Evolutionary conservation across 2,888 invertebrate genomes (phyloP).

Genomic region (Drosophila mulleri): DNA sequence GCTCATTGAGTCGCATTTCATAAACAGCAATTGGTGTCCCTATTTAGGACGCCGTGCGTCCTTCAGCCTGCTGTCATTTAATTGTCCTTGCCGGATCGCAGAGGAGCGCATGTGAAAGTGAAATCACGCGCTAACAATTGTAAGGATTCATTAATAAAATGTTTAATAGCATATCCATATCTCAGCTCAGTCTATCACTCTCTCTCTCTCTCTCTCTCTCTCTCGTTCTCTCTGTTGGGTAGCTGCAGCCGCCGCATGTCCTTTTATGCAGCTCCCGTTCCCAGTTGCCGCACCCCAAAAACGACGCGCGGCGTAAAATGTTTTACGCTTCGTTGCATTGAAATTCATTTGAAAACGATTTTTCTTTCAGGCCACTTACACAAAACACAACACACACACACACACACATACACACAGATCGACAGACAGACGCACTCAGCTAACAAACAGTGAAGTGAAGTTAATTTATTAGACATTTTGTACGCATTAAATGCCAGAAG

Average conservation of each 20-base stretch:
- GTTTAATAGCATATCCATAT: conserved; percentile 76
- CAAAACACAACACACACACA: conserved; percentile 66
- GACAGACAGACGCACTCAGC: conserved; percentile 31
- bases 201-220: conserved; percentile 16
- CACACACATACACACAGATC: conserved; percentile 22
- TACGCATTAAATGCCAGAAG: conserved; percentile 77
- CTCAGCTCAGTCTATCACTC: conserved; percentile 7
- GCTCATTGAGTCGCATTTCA: conserved; percentile 70
- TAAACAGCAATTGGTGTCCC: conserved; percentile 57
- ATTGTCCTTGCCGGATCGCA: conserved; percentile 69
- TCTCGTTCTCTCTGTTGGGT: conserved; percentile 2
- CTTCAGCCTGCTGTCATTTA: conserved; percentile 63
- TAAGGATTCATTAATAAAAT: conserved; percentile 84
- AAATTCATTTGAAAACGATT: conserved; percentile 84
- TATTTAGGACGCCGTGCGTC: conserved; percentile 46
- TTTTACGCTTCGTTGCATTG: conserved; percentile 85
- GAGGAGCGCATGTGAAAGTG: conserved; percentile 63
- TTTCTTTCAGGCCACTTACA: conserved; percentile 78
- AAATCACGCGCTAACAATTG: conserved; percentile 82
- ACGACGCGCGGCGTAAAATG: conserved; percentile 77
- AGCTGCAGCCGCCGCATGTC: conserved; percentile 77
- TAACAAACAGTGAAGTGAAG: conserved; percentile 74
- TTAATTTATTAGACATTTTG: conserved; percentile 83
- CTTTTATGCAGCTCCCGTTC: conserved; percentile 70
- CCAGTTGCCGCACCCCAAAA: conserved; percentile 37